Evolutionary conservation across 2,888 invertebrate species (phyloP), one percentile per base, ranked within the genome.

Genomic region (Thereva unica): DNA sequence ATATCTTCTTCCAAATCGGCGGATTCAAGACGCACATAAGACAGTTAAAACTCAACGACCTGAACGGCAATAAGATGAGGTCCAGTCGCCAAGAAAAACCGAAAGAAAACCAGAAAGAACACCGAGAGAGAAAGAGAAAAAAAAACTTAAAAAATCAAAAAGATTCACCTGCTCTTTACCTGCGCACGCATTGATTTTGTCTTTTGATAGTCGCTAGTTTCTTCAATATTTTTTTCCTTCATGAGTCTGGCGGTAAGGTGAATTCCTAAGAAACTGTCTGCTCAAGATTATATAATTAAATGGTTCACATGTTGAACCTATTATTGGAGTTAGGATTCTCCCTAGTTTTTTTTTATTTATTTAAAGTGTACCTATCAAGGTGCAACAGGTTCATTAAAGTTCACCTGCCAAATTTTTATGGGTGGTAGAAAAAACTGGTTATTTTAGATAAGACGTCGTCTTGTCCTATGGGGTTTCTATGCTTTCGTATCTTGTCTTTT

Each of bases 111-210:
- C 23, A 59, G 47, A 61, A 61, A 61, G 50, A 40, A 41, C 3
- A 12, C 42, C 8, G n/a, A n/a, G 23, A 23, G 37, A 23, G 47
- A 35, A 9, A 12, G 7, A 5, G 7, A n/a, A 40, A 10, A 9
- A 40, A 23, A 10, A 50, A 4, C 40, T 61, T 37, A 34, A 2
- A 10, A 3, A 37, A 50, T 38, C 5, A 37, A 37, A 50, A 7
- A 50, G 41, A 61, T 50, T 61, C 61, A 61, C 61, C 61, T 61
- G 61, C 61, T 61, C 61, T 38, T 61, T 61, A 61, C 61, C 61
- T 61, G 61, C 50, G 61, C 50, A 23, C 50, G 61, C 61, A 61
- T 61, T 61, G 49, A 61, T 61, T 61, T 41, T 41, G 23, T 5
- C 12, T 50, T 35, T 9, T 61, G 50, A 50, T 50, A 49, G 38